These are phyloP conservation scores for Phyllostomus discolor DNA, from an alignment of 2,113 vertebrate genomes.

Conservation along the genomic window DNA sequence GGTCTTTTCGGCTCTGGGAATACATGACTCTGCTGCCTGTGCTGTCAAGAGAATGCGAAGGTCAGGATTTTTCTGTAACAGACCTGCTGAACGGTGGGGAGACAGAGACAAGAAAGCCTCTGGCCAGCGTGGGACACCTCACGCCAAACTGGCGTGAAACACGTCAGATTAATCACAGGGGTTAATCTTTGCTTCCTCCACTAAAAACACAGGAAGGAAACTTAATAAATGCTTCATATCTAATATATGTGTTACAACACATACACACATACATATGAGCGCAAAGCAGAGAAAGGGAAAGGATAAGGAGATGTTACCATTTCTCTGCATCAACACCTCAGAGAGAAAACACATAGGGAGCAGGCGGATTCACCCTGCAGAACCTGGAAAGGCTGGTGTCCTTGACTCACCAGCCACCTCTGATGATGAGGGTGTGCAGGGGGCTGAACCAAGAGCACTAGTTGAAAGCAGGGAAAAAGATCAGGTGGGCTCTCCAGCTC, in stretches of 20 bases:
- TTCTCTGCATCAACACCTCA: neutral
- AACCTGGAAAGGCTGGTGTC: neutral
- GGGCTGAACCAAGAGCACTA: neutral
- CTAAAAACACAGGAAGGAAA: neutral
- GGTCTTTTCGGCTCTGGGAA: neutral
- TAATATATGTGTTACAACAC: neutral
- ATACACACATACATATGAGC: neutral
- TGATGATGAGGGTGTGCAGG: neutral
- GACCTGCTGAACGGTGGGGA: neutral
- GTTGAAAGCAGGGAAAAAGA: neutral
- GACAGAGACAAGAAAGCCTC: neutral
- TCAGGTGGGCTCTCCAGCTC: neutral
- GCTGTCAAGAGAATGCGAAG: neutral
- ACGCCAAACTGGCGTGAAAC: neutral
- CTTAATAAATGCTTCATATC: neutral
- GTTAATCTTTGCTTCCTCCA: neutral
- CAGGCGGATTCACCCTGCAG: neutral
- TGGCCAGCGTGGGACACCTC: no score
- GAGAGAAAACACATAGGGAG: neutral
- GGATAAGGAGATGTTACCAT: neutral
- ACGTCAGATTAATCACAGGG: neutral
- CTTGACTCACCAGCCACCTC: neutral
- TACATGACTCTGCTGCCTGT: neutral
- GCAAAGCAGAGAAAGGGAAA: neutral
- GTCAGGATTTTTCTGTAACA: neutral